A percentile compares a stretch with the other conserved stretches of the same genome.
Evolutionary conservation across 2,888 invertebrate species (phyloP).

Genomic region (Hydrotaea cyrtoneurina): DNA sequence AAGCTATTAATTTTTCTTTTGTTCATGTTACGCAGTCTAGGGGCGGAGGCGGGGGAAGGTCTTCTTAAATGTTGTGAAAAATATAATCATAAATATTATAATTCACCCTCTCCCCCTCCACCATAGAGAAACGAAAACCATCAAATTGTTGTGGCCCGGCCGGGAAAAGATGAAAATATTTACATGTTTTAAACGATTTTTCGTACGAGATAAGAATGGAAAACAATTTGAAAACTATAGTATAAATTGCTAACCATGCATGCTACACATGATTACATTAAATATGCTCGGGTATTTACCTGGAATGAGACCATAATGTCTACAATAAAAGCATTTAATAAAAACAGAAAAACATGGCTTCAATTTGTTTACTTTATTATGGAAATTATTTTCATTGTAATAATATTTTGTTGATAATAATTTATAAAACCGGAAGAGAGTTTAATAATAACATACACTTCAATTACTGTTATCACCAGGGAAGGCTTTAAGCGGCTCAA

Average conservation of each 20-base stretch:
- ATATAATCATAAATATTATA: conserved; percentile 44
- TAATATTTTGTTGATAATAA: no score
- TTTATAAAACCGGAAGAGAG: no score
- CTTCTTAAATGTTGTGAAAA: conserved; percentile 37
- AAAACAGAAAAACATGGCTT: background rate
- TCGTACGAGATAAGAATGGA: conserved; percentile 1
- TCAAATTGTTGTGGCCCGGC: background rate
- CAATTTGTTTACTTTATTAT: background rate
- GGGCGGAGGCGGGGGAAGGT: background rate
- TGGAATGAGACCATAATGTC: background rate
- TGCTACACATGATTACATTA: background rate
- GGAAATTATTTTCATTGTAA: no score
- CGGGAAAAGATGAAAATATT: conserved; percentile 21
- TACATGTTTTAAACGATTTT: conserved; percentile 38
- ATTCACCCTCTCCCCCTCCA: background rate
- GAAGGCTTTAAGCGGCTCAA: no score
- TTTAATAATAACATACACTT: no score
- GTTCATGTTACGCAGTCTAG: background rate
- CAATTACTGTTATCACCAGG: no score
- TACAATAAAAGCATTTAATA: background rate
- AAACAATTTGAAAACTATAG: background rate
- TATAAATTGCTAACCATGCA: no score
- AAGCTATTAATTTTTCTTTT: conserved; percentile 33
- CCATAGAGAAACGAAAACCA: background rate
- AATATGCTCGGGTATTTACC: background rate